Evolutionary conservation across 1,140 invertebrate genomes (phyloP), one percentile per base, ranked within the genome.

Genomic region (Drosophila pachea): DNA sequence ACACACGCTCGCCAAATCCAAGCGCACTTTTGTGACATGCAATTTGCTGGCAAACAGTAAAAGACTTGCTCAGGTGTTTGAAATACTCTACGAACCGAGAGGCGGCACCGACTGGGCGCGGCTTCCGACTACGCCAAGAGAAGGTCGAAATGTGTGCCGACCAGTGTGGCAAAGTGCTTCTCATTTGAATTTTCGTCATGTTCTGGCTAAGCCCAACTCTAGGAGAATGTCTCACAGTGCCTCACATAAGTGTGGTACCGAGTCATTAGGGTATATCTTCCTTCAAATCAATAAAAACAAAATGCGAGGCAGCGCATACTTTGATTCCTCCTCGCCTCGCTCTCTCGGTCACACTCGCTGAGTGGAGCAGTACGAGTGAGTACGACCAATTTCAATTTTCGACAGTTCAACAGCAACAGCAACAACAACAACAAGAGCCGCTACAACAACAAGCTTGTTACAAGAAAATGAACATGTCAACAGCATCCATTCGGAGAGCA

Each of bases 381-480:
- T 38, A 4, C 67, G 53, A 69, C 32, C 67, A 69, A 69, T 69
- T 64, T 69, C 67, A 69, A 69, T 69, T 75, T 68, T 81, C 74
- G 66, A 56, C 78, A 78, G 60, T 36, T 36, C 36, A 73, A 54
- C 76, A 59, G 38, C 38, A 71, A 66, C 60, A 58, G 50, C 58
- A 73, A 63, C 72, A 36, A 76, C 22, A 22, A 22, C 22, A 22
- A 22, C 22, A 22, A 22, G 22, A 22, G 22, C 22, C 22, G 22
- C 22, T 22, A 22, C 22, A 58, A 55, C 58, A 73, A 63, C 72
- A 36, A 76, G 68, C 68, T 68, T 48, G 62, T 70, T 36, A 78
- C 79, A 78, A 86, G 76, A 84, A 84, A 84, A 84, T 84, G 79
- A 84, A 84, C 79, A 86, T 84, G 79, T 84, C 79, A 84, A 84